A percentile compares a stretch with the other conserved stretches of the same genome.
Evolutionary conservation across 2,888 invertebrate genomes (phyloP).

Genomic region (Caenorhabditis sulstoni): DNA sequence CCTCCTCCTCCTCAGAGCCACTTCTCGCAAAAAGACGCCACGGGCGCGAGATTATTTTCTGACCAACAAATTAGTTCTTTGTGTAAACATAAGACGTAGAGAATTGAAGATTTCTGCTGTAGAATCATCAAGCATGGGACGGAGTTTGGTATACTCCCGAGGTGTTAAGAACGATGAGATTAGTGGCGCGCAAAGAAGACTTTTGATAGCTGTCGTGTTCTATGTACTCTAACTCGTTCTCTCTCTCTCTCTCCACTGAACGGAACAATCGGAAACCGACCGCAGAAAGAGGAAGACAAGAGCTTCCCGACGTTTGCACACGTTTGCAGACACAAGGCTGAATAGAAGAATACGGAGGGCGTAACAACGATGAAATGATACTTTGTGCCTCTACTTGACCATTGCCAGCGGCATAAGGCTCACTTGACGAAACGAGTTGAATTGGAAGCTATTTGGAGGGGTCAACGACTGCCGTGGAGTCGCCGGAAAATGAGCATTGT

Average conservation of each 20-base stretch:
- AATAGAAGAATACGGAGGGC: conserved; percentile 9
- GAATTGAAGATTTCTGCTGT: background rate
- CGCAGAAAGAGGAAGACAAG: too few relatives aligned
- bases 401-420: conserved; percentile 28
- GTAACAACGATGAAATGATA: conserved; percentile 56
- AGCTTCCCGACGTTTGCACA: conserved; percentile 29
- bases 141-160: background rate
- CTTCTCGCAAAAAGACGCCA: conserved; percentile 39
- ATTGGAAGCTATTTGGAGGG: conserved; percentile 25
- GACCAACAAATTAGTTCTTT: conserved; percentile 55
- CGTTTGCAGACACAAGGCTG: background rate
- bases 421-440: conserved; percentile 40
- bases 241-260: background rate
- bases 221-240: too few relatives aligned
- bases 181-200: too few relatives aligned
- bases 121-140: background rate
- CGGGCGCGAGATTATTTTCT: conserved; percentile 50
- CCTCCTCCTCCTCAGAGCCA: conserved; percentile 31
- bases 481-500: too few relatives aligned
- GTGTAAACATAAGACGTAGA: conserved; percentile 40
- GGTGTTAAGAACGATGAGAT: too few relatives aligned
- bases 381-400: conserved; percentile 46
- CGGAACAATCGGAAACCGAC: conserved; percentile 14
- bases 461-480: conserved; percentile 17
- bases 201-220: background rate